A percentile compares a stretch with the other conserved stretches of the same genome.
Evolutionary conservation across 2,888 invertebrate species (phyloP).

Genomic region (Vannuccia rotundouncinata): DNA sequence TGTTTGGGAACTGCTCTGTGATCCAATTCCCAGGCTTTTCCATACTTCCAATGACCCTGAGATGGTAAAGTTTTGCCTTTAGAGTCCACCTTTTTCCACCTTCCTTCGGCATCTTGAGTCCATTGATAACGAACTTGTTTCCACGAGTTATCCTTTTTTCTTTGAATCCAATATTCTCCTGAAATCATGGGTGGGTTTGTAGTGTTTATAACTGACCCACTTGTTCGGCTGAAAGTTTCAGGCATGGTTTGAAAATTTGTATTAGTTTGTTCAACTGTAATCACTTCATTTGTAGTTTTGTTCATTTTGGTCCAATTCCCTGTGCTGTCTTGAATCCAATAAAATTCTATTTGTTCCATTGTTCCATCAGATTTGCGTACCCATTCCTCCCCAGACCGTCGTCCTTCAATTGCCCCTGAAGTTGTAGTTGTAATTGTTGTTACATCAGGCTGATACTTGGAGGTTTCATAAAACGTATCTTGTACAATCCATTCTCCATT

Average conservation of each 20-base stretch:
- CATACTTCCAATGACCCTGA: neutral
- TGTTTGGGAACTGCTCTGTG: neutral
- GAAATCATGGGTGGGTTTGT: neutral
- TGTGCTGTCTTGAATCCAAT: neutral
- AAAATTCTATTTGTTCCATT: neutral
- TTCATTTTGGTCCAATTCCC: neutral
- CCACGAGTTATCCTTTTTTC: slow-evolving; percentile 6
- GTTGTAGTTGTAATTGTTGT: neutral
- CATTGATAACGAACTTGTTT: neutral
- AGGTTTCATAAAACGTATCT: neutral
- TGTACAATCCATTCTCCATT: neutral
- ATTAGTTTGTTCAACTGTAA: neutral
- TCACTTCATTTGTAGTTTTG: neutral
- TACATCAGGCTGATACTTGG: too few species aligned
- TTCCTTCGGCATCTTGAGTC: neutral
- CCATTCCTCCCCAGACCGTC: neutral
- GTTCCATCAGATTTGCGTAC: neutral
- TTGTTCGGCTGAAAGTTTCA: neutral
- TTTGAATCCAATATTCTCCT: neutral
- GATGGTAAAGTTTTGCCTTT: neutral
- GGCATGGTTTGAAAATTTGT: neutral
- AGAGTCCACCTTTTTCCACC: neutral
- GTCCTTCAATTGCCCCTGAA: neutral
- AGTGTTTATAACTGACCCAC: neutral
- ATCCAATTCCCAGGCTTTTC: neutral